Base-by-base conservation (phyloP, 1,140 invertebrate genomes). In the Drosophila truncata region DNA sequence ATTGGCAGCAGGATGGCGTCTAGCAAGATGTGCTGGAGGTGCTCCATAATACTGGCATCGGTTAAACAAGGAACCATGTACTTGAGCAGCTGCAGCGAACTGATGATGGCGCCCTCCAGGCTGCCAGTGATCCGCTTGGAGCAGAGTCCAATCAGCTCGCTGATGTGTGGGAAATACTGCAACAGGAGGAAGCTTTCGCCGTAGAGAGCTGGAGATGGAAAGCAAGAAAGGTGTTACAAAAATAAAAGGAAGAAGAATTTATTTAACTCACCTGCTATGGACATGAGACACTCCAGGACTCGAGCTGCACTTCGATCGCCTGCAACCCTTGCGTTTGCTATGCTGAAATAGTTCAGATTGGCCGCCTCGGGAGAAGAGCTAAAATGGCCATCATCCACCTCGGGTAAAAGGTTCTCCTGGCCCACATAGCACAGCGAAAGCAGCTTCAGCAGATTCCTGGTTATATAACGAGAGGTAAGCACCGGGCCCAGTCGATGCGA, bases 401-500 rank as follows among this genome's bases (percentile, higher is more conserved):
- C 82, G 3, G 94, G 91, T 42, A 94, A 90, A 18, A 98, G 93
- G 93, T 97, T 97, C 70, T 98, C 96, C 81, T 95, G 95, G 0
- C 97, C 97, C 25, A 97, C 95, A 91, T 99, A 99, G 93, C 98
- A 99, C 0, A 99, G 93, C 0, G 97, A 97, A 14, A 99, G 93
- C 96, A 99, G 99, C 78, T 98, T 95, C 5, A 99, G 93, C 39
- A 99, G 94, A 94, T 99, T 99, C 42, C 97, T 94, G 0, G 98
- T 97, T 25, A 99, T 94, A 94, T 97, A 96, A 77, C 96, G 95
- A 16, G 98, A 97, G 4, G 98, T 98, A 8, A 99, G 94, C 27
- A 99, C 97, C 0, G 98, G 98, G 0, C 99, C 99, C n/a, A 99
- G 93, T 77, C 98, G 95, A 93, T 99, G 97, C 2, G 97, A 96